Percentiles rank a stretch among this genome's conserved stretches.
Evolutionary conservation across 2,113 vertebrate genomes (phyloP).

Genomic region (Tetrao urogallus): DNA sequence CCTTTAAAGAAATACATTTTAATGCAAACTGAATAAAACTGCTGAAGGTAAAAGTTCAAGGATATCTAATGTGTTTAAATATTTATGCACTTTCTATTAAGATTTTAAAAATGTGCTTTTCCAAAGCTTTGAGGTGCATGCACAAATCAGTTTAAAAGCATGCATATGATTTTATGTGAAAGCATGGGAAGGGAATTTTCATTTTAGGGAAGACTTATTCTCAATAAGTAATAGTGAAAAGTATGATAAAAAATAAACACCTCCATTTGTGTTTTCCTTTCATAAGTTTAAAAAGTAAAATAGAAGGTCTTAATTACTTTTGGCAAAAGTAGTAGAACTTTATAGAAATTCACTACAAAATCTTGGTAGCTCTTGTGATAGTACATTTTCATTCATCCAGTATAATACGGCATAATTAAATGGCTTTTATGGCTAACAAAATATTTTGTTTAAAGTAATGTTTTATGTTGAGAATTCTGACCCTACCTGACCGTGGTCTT

Average conservation of each 20-base stretch:
- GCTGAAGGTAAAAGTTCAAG: slow-evolving; percentile 42
- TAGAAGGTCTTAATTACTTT: neutral
- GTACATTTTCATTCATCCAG: neutral
- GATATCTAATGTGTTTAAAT: slow-evolving; percentile 42
- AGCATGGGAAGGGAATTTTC: neutral
- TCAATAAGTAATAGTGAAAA: neutral
- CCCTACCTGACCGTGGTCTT: neutral
- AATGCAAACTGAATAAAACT: slow-evolving; percentile 31
- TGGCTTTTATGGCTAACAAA: neutral
- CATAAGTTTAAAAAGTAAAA: neutral
- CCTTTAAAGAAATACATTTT: slow-evolving; percentile 31
- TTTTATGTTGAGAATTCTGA: neutral
- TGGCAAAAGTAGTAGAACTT: neutral
- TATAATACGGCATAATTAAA: neutral
- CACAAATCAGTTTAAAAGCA: slow-evolving; percentile 38
- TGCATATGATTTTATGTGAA: neutral
- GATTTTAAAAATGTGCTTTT: neutral
- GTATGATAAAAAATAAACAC: neutral
- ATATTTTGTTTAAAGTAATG: slow-evolving; percentile 15
- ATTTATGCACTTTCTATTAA: slow-evolving; percentile 23
- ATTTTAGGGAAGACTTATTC: neutral
- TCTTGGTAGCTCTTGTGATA: neutral
- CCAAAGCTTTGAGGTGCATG: neutral
- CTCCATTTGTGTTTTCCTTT: neutral
- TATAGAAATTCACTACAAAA: neutral